Evolutionary conservation across 2,113 vertebrate species (phyloP).

Genomic region (Cyanocitta stelleri): DNA sequence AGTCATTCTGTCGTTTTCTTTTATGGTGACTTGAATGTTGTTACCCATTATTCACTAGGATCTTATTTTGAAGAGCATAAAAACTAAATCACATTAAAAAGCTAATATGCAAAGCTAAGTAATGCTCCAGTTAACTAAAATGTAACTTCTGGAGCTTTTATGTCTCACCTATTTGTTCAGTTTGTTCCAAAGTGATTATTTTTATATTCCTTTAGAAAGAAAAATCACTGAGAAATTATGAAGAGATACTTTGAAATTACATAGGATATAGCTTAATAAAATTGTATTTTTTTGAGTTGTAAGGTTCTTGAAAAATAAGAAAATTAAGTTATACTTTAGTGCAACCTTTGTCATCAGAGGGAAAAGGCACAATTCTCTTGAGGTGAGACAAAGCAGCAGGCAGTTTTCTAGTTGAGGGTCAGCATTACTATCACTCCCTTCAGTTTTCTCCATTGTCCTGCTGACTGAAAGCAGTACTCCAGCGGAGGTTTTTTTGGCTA

Average conservation of each 20-base stretch:
- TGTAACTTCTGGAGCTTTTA: not conserved
- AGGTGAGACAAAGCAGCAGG: not conserved
- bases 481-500: not conserved
- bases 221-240: not conserved
- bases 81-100: conserved; percentile 9
- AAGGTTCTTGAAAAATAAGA: not conserved
- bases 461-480: not conserved
- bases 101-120: not conserved
- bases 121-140: not conserved
- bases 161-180: not conserved
- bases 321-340: not conserved
- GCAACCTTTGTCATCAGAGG: not conserved
- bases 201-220: not conserved
- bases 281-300: not conserved
- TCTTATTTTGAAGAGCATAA: conserved; percentile 12
- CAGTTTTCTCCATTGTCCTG: not conserved
- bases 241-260: not conserved
- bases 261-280: not conserved
- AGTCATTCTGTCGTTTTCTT: not conserved
- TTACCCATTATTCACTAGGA: conserved; percentile 1
- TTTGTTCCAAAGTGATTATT: not conserved
- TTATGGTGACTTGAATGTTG: not conserved
- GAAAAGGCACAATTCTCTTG: not conserved
- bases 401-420: not conserved
- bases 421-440: not conserved